Percentiles rank a stretch among this genome's conserved stretches.
Conservation (phyloP, 2,888 invertebrate species). For the Hypolimnas misippus region DNA sequence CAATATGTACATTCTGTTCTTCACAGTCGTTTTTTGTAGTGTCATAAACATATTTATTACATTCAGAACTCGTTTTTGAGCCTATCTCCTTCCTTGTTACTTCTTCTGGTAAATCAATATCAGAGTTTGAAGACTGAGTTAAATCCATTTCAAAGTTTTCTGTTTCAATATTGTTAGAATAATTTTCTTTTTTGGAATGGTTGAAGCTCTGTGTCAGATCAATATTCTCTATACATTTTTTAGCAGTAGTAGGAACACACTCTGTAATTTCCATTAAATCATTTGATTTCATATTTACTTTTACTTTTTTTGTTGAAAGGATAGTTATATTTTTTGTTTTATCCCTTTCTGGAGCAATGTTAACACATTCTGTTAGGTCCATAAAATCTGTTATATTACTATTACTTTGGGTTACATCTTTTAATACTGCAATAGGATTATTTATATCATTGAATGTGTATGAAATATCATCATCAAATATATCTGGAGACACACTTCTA, state of each 20-base stretch:
- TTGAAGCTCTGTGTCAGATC: conserved; percentile 52
- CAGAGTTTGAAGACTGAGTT: conserved; percentile 51
- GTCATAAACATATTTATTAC: too few relatives aligned
- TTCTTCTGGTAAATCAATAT: conserved; percentile 53
- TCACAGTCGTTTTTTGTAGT: too few relatives aligned
- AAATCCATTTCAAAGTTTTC: conserved; percentile 33
- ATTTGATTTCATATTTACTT: conserved; percentile 57
- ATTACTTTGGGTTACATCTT: conserved; percentile 24
- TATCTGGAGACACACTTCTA: conserved; percentile 73
- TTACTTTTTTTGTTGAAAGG: conserved; percentile 44
- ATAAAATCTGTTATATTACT: conserved; percentile 43
- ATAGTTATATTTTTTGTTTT: conserved; percentile 23
- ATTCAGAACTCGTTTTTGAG: too few relatives aligned
- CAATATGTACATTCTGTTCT: conserved; percentile 55
- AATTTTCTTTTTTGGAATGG: conserved; percentile 10
- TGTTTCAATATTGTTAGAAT: conserved; percentile 20
- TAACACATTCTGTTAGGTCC: conserved; percentile 61
- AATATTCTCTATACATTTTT: conserved; percentile 47
- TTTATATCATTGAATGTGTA: conserved; percentile 44
- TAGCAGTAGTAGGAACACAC: conserved; percentile 56
- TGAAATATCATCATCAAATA: conserved; percentile 75
- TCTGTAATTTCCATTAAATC: conserved; percentile 72
- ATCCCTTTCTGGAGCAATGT: conserved; percentile 40
- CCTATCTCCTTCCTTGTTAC: too few relatives aligned
- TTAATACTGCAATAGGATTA: conserved; percentile 33